Evolutionary conservation across 2,113 vertebrate genomes (phyloP).

Genomic region (Heptranchias perlo): DNA sequence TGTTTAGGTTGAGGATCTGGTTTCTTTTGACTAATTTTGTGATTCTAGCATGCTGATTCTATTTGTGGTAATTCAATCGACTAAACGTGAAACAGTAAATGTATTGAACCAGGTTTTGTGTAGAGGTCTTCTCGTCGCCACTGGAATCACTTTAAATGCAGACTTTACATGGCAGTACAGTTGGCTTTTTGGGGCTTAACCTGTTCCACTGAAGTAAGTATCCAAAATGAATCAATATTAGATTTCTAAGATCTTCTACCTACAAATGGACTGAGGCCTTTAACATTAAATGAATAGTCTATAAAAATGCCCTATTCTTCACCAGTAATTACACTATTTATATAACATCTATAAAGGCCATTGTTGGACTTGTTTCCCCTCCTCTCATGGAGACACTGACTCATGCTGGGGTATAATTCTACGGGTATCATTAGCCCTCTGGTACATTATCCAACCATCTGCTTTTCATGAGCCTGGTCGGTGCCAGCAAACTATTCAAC

Average conservation of each 20-base stretch:
- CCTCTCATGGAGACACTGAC: neutral
- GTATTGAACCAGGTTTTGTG: constrained; percentile 23
- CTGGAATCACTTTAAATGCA: constrained; percentile 1
- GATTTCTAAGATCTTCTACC: neutral
- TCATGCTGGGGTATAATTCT: neutral
- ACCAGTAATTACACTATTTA: no score
- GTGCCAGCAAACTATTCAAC: no score
- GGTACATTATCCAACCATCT: neutral
- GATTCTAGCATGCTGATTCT: neutral
- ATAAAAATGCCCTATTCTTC: neutral
- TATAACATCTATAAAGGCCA: no score
- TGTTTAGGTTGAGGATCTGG: neutral
- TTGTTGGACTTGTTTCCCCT: neutral
- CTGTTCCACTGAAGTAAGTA: neutral
- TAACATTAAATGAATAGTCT: constrained; percentile 2
- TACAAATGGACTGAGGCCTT: neutral
- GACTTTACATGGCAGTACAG: constrained; percentile 7
- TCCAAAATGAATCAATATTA: constrained; percentile 26
- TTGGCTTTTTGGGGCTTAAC: neutral
- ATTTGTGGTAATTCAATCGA: constrained; percentile 19
- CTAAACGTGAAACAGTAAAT: neutral
- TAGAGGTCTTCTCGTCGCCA: neutral
- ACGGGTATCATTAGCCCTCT: neutral
- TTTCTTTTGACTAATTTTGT: constrained; percentile 32
- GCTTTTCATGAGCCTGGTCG: neutral